Evolutionary conservation across 1,140 invertebrate species (phyloP).

Genomic region (Drosophila serrata): DNA sequence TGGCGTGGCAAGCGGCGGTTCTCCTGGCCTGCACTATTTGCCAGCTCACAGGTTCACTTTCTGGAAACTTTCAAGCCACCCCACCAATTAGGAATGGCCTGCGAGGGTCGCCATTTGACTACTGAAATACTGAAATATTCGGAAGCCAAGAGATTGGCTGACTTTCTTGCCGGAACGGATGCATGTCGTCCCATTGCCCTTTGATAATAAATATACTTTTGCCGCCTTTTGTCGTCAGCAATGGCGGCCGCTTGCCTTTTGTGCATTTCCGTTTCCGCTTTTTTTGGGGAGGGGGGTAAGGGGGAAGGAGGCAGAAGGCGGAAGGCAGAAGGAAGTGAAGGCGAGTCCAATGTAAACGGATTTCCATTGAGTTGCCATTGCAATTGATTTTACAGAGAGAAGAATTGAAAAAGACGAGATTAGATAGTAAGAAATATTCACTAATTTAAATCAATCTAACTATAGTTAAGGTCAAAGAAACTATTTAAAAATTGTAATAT

Average conservation of each 20-base stretch:
- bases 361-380: constrained; percentile 46
- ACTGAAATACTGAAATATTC: background rate
- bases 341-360: constrained; percentile 52
- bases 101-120: constrained; percentile 19
- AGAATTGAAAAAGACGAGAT: background rate
- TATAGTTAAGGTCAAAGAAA: no score
- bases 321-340: constrained; percentile 18
- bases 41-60: constrained; percentile 13
- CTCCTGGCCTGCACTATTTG: constrained; percentile 32
- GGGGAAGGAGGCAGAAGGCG: background rate
- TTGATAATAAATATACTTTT: constrained; percentile 54
- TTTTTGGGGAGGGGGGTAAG: background rate
- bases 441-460: no score
- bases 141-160: constrained; percentile 34
- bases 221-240: constrained; percentile 32
- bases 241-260: constrained; percentile 35
- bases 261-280: constrained; percentile 75
- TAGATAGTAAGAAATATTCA: no score
- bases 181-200: constrained; percentile 50
- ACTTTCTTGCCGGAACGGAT: constrained; percentile 43
- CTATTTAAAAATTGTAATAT: no score
- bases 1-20: constrained; percentile 78
- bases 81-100: constrained; percentile 35
- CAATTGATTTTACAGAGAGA: constrained; percentile 55
- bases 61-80: constrained; percentile 42